A percentile compares a stretch with the other conserved stretches of the same genome.
phyloP scores from a whole-genome alignment of 2,113 vertebrate species.

The Stercorarius parasiticus region DNA sequence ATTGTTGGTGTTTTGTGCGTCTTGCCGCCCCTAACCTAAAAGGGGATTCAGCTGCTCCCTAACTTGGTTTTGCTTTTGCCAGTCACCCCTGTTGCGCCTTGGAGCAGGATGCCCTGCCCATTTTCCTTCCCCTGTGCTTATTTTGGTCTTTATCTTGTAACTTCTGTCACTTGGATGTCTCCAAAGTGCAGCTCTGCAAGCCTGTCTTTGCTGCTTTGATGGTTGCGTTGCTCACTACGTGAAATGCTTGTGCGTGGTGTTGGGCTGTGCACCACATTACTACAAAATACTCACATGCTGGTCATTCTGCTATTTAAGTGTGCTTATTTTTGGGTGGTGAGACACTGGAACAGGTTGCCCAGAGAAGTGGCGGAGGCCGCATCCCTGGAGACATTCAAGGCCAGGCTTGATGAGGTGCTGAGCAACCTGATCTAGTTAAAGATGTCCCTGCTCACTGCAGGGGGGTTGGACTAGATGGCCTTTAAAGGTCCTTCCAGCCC shows the following conservation, averaged over 20 bases:
- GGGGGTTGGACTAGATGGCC: no score
- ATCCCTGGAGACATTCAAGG: no score
- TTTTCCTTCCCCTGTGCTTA: background rate
- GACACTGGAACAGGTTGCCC: no score
- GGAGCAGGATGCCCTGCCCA: background rate
- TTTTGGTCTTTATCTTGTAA: background rate
- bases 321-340: background rate
- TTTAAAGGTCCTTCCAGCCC: no score
- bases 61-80: background rate
- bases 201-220: background rate
- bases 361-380: no score
- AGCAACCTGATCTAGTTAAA: no score
- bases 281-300: background rate
- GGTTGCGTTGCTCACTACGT: background rate
- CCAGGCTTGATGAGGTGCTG: no score
- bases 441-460: no score
- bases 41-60: background rate
- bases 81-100: background rate
- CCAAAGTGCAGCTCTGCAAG: background rate
- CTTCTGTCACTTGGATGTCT: background rate
- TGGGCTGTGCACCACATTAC: background rate
- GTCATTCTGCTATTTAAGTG: background rate
- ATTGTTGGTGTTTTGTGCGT: background rate
- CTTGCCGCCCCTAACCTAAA: background rate
- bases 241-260: accelerated